These are phyloP conservation scores for Anabas testudineus DNA, from an alignment of 2,797 vertebrate genomes.

Conservation along the genomic window DNA sequence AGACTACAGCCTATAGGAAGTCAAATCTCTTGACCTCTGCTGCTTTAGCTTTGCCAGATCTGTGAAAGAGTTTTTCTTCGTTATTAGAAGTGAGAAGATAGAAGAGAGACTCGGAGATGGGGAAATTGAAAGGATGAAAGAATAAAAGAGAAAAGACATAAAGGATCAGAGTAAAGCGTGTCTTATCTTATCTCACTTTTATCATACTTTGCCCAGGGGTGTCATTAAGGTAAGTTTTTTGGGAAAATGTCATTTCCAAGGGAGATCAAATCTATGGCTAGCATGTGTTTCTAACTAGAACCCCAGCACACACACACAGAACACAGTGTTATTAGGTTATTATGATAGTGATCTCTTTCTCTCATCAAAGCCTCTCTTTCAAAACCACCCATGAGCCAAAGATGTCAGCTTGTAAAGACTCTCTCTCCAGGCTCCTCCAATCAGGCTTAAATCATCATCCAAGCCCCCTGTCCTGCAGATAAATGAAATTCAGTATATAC, in stretches of 20 bases:
- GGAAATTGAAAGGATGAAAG: conserved; percentile 38
- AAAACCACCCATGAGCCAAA: conserved; percentile 72
- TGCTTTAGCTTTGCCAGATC: conserved; percentile 35
- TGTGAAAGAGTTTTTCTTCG: conserved; percentile 33
- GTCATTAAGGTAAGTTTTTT: conserved; percentile 57
- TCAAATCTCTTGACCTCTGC: conserved; percentile 46
- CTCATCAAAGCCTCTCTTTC: conserved; percentile 68
- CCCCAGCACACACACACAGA: conserved; percentile 24
- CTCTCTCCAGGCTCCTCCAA: conserved; percentile 67
- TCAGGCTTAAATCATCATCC: conserved; percentile 63
- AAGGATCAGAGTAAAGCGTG: conserved; percentile 44
- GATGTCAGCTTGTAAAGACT: conserved; percentile 78
- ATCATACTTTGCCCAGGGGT: conserved; percentile 54
- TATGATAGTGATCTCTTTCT: conserved; percentile 64
- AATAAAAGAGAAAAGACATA: conserved; percentile 42
- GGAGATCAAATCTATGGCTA: conserved; percentile 59
- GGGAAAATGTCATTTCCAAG: conserved; percentile 46
- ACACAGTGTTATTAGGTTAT: conserved; percentile 63
- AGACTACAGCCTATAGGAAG: conserved; percentile 34
- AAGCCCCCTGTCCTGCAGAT: conserved; percentile 53
- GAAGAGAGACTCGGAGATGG: conserved; percentile 15
- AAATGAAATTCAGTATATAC: conserved; percentile 63
- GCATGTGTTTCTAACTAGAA: conserved; percentile 65
- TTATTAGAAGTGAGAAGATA: conserved; percentile 45
- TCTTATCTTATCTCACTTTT: conserved; percentile 60